Evolutionary conservation across 2,113 vertebrate genomes (phyloP), one percentile per base, ranked within the genome.

Genomic region (Saccopteryx leptura): DNA sequence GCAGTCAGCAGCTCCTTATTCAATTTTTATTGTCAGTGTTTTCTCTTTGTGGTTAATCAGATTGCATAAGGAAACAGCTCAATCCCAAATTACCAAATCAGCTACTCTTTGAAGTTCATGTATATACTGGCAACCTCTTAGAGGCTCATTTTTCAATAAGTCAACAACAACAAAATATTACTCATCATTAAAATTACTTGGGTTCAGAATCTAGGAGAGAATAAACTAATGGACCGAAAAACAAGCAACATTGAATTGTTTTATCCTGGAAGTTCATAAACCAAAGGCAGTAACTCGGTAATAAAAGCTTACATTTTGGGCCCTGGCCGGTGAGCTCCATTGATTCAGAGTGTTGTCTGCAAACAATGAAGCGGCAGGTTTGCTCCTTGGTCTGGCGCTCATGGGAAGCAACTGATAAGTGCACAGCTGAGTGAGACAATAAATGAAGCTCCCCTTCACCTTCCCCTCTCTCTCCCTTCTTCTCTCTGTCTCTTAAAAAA

Each of bases 71-170:
- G 83, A 95, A 89, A 54, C 26, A 54, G 12, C 52, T 92, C 26
- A 6, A 17, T 68, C 50, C 12, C 14, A 21, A 33, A 31, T 68
- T 50, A 48, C 6, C 26, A 83, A 92, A n/a, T 74, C n/a, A 76
- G 61, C 61, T 95, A 21, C 7, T 90, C 50, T 88, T 65, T 95
- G 72, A 86, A 50, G 33, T 63, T 86, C 54, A 33, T 2, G 0
- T 58, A 54, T 18, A 0, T 24, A 31, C 0, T 18, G 17, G 15
- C 69, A 83, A 93, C 83, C 31, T 91, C 65, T 72, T 81, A 65
- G 23, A 65, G 28, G n/a, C 2, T 71, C 12, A n/a, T 39, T 79
- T 92, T 89, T 63, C 78, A 89, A 63, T 81, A 95, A 79, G 79
- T 60, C 39, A 81, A 71, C 31, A 58, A 88, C 31, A 63, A 74